Base-by-base conservation (phyloP, 2,797 vertebrate species). In the Meriones psammophilus region DNA sequence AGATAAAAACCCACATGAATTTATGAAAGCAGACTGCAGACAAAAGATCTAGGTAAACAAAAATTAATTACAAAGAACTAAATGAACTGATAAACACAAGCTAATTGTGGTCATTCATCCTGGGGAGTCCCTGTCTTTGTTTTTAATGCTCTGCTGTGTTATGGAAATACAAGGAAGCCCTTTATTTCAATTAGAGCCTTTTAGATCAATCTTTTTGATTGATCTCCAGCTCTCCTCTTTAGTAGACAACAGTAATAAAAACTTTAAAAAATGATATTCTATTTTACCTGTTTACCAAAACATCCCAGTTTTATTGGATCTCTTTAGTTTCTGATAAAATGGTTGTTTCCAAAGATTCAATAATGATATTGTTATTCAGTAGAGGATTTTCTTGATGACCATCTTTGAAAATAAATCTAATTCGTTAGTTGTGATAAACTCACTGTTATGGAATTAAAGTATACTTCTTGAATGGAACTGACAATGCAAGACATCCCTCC, bases 291-390 rank as follows among this genome's bases (percentile, higher is more conserved):
- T 46, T 50, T 39, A 85, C 33, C 64, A 77, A 81, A 50, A 91
- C 54, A 58, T 87, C 26, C 54, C 64, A 81, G 1, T 84, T 91
- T 84, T 60, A 30, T 76, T 62, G 14, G 30, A 12, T 62, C 22
- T 90, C 84, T 69, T 79, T 83, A 79, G 30, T 71, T 36, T 95
- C 60, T 71, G 60, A 56, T 22, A 28, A 10, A 73, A 50, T 64
- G 76, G 20, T 86, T 66, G 56, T 91, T 88, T 80, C n/a, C 33
- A 71, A 64, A 87, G 17, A 56, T 36, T 91, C 36, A 94, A 33
- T 60, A 50, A 42, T 12, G 78, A 60, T 36, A 73, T 92, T 77
- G 77, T 68, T 73, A 64, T 77, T 4, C 5, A 71, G 50, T 60
- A 2, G 36, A 71, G 6, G 3, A 17, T 94, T 18, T 50, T 42